Evolutionary conservation across 2,113 vertebrate genomes (phyloP), one percentile per base, ranked within the genome.

Genomic region (Oncorhynchus clarkii): DNA sequence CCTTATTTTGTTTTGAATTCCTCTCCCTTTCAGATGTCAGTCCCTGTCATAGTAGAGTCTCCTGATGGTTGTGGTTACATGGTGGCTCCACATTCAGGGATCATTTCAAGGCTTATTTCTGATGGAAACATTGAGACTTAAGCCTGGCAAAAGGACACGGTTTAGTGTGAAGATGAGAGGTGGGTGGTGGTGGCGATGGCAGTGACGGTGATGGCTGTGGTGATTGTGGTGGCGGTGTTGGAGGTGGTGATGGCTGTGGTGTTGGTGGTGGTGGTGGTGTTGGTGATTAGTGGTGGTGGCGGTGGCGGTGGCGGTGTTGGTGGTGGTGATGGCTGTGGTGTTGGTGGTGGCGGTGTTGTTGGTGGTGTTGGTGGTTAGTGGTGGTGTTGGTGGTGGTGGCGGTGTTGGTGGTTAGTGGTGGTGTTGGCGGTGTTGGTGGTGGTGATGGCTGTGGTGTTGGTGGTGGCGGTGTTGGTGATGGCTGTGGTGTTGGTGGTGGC

Each of bases 1-100:
- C 87, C 83, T 88, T 90, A 90, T 89, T 94, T 91, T 91, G 88
- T 91, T 93, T 94, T 86, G 89, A 91, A 83, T 90, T 87, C 86
- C 57, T 67, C 73, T 84, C 79, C 87, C 87, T 88, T 90, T 87
- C 86, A 90, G 88, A 89, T 79, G 89, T 92, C 91, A 83, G 89
- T 74, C 86, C 69, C 84, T 87, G 90, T 92, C 88, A 90, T 84
- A 77, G 77, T 20, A 84, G 70, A 83, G 87, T 22, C 83, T 80
- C 57, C 68, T 90, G 89, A 91, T 87, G 89, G 90, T 84, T 84
- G 84, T 82, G 80, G 88, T 90, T 87, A 76, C 88, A 81, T 74
- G 82, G 81, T 79, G 57, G 84, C 86, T 89, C 86, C 81, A 75
- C 88, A 80, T 87, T 89, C 87, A 81, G 84, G 89, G 89, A 88